phyloP scores from a whole-genome alignment of 1,140 invertebrate species.

The Dendroctonus valens region DNA sequence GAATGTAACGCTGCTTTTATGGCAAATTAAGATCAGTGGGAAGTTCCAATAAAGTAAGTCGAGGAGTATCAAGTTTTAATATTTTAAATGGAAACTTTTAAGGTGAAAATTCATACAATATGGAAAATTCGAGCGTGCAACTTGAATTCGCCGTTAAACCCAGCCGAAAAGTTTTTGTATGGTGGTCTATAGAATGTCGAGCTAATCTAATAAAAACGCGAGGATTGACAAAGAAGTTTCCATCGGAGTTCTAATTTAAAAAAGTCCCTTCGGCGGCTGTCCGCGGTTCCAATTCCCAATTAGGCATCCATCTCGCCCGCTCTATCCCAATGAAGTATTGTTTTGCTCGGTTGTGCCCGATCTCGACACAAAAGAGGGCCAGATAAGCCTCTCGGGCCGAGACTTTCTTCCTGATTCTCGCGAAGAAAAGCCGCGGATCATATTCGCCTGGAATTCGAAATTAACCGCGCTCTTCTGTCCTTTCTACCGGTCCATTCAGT shows the following conservation, averaged over 20 bases:
- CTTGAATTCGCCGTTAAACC: background rate
- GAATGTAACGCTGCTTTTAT: too few relatives aligned
- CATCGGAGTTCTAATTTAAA: slow-evolving; percentile 26
- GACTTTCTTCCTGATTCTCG: slow-evolving; percentile 29
- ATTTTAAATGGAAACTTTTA: background rate
- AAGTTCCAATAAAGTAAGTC: too few relatives aligned
- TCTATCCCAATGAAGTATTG: slow-evolving; percentile 42
- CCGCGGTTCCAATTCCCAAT: slow-evolving; percentile 38
- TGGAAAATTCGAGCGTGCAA: background rate
- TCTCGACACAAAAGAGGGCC: slow-evolving; percentile 39
- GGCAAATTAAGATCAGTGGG: too few relatives aligned
- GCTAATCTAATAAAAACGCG: slow-evolving; percentile 27
- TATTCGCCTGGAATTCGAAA: slow-evolving; percentile 44
- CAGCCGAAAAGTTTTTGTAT: slow-evolving; percentile 19
- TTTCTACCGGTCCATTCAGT: slow-evolving; percentile 18
- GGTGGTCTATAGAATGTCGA: slow-evolving; percentile 15
- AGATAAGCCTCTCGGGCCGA: slow-evolving; percentile 40
- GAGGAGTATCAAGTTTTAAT: background rate
- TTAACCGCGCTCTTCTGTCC: slow-evolving; percentile 38
- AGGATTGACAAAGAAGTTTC: slow-evolving; percentile 22
- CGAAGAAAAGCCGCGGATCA: slow-evolving; percentile 44
- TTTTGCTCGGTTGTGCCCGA: slow-evolving; percentile 35
- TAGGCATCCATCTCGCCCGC: slow-evolving; percentile 36
- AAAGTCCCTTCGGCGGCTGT: slow-evolving; percentile 25
- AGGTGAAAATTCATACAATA: slow-evolving; percentile 3